Evolutionary conservation across 1,140 invertebrate species (phyloP).

Genomic region (Spodoptera frugiperda): DNA sequence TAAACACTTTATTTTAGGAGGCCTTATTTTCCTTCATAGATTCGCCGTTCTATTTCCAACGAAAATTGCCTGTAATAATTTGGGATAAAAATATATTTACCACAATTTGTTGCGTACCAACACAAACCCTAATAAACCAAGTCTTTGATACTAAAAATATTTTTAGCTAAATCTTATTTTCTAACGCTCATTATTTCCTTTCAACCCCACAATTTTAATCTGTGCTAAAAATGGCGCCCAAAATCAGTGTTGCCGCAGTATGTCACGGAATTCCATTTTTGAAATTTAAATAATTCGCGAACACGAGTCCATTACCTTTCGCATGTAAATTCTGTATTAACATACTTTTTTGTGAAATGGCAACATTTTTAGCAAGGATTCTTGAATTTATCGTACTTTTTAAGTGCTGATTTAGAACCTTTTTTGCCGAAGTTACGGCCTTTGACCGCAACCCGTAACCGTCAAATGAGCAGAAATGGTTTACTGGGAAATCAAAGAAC

Average conservation of each 20-base stretch:
- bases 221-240: not conserved
- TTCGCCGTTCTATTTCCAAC: too few species aligned
- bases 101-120: too few species aligned
- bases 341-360: conserved; percentile 30
- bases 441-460: conserved; percentile 8
- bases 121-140: too few species aligned
- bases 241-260: conserved; percentile 17
- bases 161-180: too few species aligned
- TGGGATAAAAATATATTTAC: too few species aligned
- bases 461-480: not conserved
- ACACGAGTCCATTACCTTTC: conserved; percentile 12
- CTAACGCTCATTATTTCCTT: too few species aligned
- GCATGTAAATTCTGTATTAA: conserved; percentile 29
- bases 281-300: conserved; percentile 44
- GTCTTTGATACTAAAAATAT: too few species aligned
- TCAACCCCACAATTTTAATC: not conserved
- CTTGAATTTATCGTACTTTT: conserved; percentile 7
- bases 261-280: conserved; percentile 20
- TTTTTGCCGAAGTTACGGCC: not conserved
- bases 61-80: too few species aligned
- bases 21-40: too few species aligned
- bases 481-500: not conserved
- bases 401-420: conserved; percentile 12
- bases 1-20: too few species aligned
- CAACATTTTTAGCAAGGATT: conserved; percentile 25